Conservation (phyloP, 2,888 invertebrate species). For the Acanthoscelides obtectus region DNA sequence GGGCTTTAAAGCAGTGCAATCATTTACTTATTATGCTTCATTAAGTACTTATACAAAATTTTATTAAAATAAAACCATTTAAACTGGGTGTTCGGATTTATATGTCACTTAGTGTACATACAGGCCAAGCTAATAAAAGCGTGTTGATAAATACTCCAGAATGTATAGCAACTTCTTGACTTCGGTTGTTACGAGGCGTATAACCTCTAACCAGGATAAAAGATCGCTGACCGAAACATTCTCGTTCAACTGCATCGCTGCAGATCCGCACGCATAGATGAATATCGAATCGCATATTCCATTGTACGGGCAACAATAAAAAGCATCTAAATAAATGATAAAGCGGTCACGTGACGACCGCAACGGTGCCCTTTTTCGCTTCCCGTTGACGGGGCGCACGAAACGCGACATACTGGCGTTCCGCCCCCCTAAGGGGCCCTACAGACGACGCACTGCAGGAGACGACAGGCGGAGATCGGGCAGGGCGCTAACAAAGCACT, state of each 20-base stretch:
- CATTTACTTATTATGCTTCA: too few species aligned
- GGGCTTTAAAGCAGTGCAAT: too few species aligned
- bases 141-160: too few species aligned
- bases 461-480: neutral
- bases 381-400: conserved; percentile 5
- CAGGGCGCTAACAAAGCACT: conserved; percentile 16
- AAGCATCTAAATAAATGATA: neutral
- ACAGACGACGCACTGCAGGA: neutral
- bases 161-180: too few species aligned
- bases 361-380: neutral
- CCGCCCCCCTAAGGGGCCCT: conserved; percentile 18
- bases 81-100: too few species aligned
- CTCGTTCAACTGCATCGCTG: neutral
- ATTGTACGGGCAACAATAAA: neutral
- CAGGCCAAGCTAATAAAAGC: too few species aligned
- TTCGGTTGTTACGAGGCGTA: too few species aligned
- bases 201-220: too few species aligned
- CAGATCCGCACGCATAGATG: neutral
- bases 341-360: neutral
- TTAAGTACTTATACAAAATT: too few species aligned
- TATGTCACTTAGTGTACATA: too few species aligned
- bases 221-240: too few species aligned
- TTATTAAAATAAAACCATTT: too few species aligned
- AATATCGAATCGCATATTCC: neutral
- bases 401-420: conserved; percentile 30